Evolutionary conservation across 2,113 vertebrate species (phyloP).

Genomic region (Chaetops frenatus): DNA sequence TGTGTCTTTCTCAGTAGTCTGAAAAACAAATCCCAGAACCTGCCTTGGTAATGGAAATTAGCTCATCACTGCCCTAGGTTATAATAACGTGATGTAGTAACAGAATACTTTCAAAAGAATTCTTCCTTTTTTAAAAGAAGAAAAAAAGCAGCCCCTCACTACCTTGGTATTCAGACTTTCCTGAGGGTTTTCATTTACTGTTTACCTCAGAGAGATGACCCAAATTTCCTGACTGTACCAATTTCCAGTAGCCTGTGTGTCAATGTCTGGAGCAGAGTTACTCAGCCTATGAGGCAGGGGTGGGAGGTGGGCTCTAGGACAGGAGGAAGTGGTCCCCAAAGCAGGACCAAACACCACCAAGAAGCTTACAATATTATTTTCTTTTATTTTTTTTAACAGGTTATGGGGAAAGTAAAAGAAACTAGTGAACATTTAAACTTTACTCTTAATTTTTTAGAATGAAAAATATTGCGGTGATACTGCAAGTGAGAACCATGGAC

Average conservation of each 20-base stretch:
- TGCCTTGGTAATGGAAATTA: slow-evolving; percentile 31
- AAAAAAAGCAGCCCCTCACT: background rate
- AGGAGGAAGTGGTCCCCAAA: background rate
- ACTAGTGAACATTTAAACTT: background rate
- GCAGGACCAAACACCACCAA: background rate
- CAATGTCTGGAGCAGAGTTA: slow-evolving; percentile 13
- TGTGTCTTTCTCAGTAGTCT: background rate
- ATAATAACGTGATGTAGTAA: slow-evolving; percentile 2
- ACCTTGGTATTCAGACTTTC: slow-evolving; percentile 29
- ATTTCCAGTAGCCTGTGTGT: slow-evolving; percentile 25
- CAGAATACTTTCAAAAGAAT: background rate
- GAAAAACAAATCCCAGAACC: slow-evolving; percentile 36
- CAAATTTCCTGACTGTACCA: background rate
- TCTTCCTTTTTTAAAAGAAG: background rate
- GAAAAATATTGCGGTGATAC: background rate
- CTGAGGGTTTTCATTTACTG: slow-evolving; percentile 17
- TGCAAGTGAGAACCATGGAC: background rate
- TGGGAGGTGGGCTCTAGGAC: background rate
- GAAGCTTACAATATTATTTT: background rate
- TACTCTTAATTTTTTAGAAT: background rate
- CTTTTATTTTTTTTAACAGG: background rate
- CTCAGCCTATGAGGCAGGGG: background rate
- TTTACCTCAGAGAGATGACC: slow-evolving; percentile 46
- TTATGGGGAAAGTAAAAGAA: background rate
- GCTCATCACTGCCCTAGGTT: slow-evolving; percentile 25